Evolutionary conservation across 2,797 vertebrate species (phyloP).

Genomic region (Aldrovandia affinis): DNA sequence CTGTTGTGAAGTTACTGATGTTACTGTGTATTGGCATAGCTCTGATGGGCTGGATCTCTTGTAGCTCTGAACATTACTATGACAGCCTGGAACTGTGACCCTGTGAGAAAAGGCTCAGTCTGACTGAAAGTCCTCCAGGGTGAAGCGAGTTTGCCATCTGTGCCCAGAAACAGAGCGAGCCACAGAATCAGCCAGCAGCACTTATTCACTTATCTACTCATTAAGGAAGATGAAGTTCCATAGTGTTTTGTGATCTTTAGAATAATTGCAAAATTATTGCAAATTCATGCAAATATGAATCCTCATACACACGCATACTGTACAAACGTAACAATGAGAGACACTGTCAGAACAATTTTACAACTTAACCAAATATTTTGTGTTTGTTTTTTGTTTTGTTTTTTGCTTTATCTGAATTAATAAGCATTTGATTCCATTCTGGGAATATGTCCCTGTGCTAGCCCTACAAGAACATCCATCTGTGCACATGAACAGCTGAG

Average conservation of each 20-base stretch:
- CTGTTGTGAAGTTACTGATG: not conserved
- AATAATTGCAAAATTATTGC: no score
- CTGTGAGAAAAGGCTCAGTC: not conserved
- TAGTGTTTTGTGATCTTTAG: not conserved
- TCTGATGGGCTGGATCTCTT: not conserved
- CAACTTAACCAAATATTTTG: not conserved
- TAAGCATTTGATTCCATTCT: not conserved
- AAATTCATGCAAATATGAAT: not conserved
- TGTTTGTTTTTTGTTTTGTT: not conserved
- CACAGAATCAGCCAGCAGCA: not conserved
- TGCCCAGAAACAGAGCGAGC: conserved; percentile 9
- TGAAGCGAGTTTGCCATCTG: conserved; percentile 21
- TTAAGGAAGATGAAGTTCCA: not conserved
- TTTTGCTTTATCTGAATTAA: not conserved
- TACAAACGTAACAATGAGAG: not conserved
- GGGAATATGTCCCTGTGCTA: not conserved
- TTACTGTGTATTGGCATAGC: not conserved
- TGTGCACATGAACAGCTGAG: not conserved
- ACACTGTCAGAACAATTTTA: not conserved
- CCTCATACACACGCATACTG: conserved; percentile 23
- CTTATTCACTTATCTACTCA: not conserved
- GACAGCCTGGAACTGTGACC: conserved; percentile 12
- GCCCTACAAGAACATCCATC: not conserved
- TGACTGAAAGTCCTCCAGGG: not conserved
- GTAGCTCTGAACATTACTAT: not conserved